Evolutionary conservation across 1,140 invertebrate species (phyloP), one percentile per base, ranked within the genome.

Genomic region (Metopolophium dirhodum): DNA sequence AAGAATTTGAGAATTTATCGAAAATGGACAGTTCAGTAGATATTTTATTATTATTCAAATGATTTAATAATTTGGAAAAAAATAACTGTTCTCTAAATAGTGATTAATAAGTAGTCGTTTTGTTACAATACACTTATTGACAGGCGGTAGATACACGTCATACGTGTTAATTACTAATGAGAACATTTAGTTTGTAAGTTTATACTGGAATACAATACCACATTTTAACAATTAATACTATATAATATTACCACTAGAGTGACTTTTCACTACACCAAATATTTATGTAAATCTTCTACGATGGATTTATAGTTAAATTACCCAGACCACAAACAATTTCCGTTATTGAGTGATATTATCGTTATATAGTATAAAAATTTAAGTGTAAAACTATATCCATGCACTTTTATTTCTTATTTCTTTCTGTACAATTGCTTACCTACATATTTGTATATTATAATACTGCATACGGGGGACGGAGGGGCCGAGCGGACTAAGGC

Each of bases 181-280:
- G n/a, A 77, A 30, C n/a, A 77, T 77, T 77, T 77, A 35, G 61
- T 77, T 77, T 77, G 61, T 77, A 77, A n/a, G 61, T 77, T 77
- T 77, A 77, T n/a, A 77, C 23, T 77, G n/a, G 18, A 77, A 77
- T n/a, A n/a, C n/a, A 77, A 77, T 77, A 77, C 30, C 14, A 18
- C 30, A 77, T 77, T 77, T 77, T n/a, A 77, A 77, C 14, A 18
- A 77, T 41, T 41, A 41, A 77, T 35, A 77, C 61, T 77, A 77
- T 77, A 18, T 77, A 77, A 77, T 77, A n/a, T 77, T n/a, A 77
- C 22, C 30, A 77, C 14, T 35, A 77, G 30, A 77, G n/a, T 18
- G n/a, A 77, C n/a, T 77, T 77, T 68, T 77, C 30, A 77, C 61
- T n/a, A n/a, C 30, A 77, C 14, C 30, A 14, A 68, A 30, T 68